These are phyloP conservation scores for Podotricha telesiphe DNA, from an alignment of 2,888 invertebrate species.

Conservation along the genomic window DNA sequence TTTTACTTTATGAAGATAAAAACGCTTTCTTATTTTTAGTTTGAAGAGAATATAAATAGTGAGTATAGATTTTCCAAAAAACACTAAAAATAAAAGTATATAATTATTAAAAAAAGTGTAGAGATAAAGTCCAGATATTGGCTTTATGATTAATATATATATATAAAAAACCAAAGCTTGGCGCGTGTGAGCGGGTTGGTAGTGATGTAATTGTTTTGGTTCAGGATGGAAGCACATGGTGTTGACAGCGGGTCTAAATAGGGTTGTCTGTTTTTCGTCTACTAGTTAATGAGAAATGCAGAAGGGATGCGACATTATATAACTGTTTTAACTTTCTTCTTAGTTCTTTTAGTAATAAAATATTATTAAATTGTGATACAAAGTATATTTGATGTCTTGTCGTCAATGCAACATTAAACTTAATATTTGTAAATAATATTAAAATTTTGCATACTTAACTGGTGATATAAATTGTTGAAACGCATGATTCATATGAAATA, in stretches of 20 bases:
- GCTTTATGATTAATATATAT: conserved; percentile 27
- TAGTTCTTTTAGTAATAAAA: too few relatives aligned
- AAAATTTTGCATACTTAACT: too few relatives aligned
- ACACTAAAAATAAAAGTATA: not conserved
- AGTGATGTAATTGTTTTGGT: conserved; percentile 73
- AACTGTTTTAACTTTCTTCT: conserved; percentile 1
- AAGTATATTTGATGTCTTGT: too few relatives aligned
- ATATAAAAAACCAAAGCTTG: conserved; percentile 39
- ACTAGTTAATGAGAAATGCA: conserved; percentile 29
- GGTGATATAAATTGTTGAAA: too few relatives aligned
- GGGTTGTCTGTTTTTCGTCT: conserved; percentile 58
- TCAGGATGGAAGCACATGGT: conserved; percentile 60
- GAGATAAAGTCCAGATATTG: conserved; percentile 16
- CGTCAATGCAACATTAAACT: too few relatives aligned
- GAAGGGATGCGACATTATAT: conserved; percentile 19
- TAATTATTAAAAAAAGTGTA: not conserved
- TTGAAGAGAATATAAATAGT: too few relatives aligned
- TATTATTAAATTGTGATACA: too few relatives aligned
- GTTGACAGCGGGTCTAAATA: conserved; percentile 57
- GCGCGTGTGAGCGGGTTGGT: conserved; percentile 55
- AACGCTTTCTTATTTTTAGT: not conserved
- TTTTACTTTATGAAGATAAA: too few relatives aligned
- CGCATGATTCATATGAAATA: too few relatives aligned
- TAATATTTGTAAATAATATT: too few relatives aligned
- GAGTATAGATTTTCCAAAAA: not conserved